A percentile compares a stretch with the other conserved stretches of the same genome.
phyloP scores from a whole-genome alignment of 2,888 invertebrate genomes.

The Pseudanteris insignis region DNA sequence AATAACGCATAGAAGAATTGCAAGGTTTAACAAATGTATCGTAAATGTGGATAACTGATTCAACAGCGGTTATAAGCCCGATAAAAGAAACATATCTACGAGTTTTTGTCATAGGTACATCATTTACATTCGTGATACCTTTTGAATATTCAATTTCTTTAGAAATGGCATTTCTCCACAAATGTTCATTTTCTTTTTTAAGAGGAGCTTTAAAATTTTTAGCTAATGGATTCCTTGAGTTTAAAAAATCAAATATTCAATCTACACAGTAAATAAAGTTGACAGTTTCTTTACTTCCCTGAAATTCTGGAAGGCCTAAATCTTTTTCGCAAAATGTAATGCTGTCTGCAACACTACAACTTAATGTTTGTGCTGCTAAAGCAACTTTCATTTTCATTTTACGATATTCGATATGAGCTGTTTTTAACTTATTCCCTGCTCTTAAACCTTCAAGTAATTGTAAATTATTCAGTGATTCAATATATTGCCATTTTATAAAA shows the following conservation, averaged over 20 bases:
- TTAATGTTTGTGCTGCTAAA: constrained; percentile 14
- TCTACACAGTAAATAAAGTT: constrained; percentile 6
- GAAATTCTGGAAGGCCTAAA: constrained; percentile 1
- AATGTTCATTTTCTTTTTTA: constrained; percentile 4
- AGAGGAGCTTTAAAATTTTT: constrained; percentile 12
- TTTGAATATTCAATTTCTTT: constrained; percentile 5
- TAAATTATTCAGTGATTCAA: neutral
- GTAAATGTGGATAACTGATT: constrained; percentile 10
- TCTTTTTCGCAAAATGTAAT: constrained; percentile 3
- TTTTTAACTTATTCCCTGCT: constrained; percentile 15
- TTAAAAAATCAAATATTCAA: constrained; percentile 11
- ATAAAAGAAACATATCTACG: constrained; percentile 12
- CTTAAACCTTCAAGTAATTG: constrained; percentile 11
- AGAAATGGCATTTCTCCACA: constrained; percentile 13
- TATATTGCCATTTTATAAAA: neutral
- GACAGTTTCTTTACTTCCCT: constrained; percentile 15
- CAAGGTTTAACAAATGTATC: constrained; percentile 13
- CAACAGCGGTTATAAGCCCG: constrained; percentile 6
- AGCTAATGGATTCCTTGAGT: constrained; percentile 14
- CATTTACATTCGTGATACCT: neutral
- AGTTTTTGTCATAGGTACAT: neutral
- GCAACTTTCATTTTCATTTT: constrained; percentile 20
- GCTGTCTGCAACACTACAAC: constrained; percentile 16
- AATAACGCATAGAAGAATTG: constrained; percentile 16
- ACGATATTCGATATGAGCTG: constrained; percentile 10